Evolutionary conservation across 1,140 invertebrate species (phyloP), one percentile per base, ranked within the genome.

Genomic region (Polypedilum vanderplanki): DNA sequence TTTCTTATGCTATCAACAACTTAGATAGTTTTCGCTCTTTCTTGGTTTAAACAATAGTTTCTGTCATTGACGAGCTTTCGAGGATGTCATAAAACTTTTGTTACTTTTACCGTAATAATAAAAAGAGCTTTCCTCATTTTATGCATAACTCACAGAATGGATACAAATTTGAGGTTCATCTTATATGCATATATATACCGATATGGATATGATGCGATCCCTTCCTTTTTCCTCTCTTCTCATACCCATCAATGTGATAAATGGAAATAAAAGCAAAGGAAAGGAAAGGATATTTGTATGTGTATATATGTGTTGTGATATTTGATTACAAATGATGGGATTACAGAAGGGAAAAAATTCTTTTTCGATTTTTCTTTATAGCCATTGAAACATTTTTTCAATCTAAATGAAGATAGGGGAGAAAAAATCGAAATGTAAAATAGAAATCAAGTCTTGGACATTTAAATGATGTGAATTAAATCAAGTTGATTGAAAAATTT

Each of bases 261-360:
- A 57, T 57, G 46, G 46, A 57, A 33, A 33, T 33, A 33, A 33
- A 33, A 33, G 24, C 24, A 33, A 33, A 33, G 24, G 24, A 33
- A 5, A 33, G 24, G 5, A 5, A 33, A 33, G 5, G 24, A 33
- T 33, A 33, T 33, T 33, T 33, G 24, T 33, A 3, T 33, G 24
- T 33, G 24, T 33, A 3, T n/a, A n/a, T n/a, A n/a, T n/a, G n/a
- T 33, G 24, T 33, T 33, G 1, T 33, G 1, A 57, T 57, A 57
- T 57, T 57, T 57, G 46, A 57, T 57, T 57, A 57, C 46, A 57
- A 57, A 57, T 57, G 46, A 57, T 57, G 46, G 46, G 46, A 57
- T 57, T n/a, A 57, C 12, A 57, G n/a, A 57, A 15, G 8, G 15
- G n/a, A 33, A 33, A 33, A 57, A 57, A 57, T 57, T 5, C 24